Evolutionary conservation across 2,113 vertebrate genomes (phyloP).

Genomic region (Picathartes gymnocephalus): DNA sequence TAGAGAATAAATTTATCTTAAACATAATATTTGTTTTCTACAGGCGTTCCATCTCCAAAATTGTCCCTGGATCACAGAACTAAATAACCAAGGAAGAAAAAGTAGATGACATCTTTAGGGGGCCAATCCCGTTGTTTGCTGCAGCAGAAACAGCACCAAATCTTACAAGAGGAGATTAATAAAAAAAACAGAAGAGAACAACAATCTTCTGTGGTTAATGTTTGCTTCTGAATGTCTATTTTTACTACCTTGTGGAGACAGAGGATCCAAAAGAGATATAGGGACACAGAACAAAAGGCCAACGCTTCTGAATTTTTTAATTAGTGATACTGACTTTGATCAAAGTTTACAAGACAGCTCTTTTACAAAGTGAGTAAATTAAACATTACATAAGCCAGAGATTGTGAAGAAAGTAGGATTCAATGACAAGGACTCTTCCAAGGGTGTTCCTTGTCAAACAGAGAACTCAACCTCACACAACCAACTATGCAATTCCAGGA

Average conservation of each 20-base stretch:
- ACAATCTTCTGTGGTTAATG: neutral
- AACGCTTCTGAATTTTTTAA: neutral
- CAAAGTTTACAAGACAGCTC: neutral
- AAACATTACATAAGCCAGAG: neutral
- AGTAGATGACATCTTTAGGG: neutral
- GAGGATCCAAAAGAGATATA: neutral
- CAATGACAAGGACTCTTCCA: neutral
- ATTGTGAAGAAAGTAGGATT: neutral
- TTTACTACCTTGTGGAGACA: neutral
- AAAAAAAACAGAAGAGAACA: neutral
- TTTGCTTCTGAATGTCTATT: neutral
- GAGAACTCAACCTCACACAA: neutral
- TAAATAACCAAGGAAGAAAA: neutral
- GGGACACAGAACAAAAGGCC: neutral
- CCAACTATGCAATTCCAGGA: neutral
- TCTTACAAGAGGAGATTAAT: neutral
- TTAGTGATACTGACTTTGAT: neutral
- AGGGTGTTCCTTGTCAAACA: neutral
- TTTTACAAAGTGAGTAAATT: neutral
- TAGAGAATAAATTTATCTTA: constrained; percentile 1
- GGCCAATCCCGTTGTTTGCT: neutral
- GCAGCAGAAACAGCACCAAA: neutral
- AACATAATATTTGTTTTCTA: constrained; percentile 6
- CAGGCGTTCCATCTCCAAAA: neutral
- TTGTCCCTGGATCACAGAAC: neutral